Percentiles rank a stretch among this genome's conserved stretches.
Evolutionary conservation across 2,888 invertebrate species (phyloP).

Genomic region (Acleris cristana): DNA sequence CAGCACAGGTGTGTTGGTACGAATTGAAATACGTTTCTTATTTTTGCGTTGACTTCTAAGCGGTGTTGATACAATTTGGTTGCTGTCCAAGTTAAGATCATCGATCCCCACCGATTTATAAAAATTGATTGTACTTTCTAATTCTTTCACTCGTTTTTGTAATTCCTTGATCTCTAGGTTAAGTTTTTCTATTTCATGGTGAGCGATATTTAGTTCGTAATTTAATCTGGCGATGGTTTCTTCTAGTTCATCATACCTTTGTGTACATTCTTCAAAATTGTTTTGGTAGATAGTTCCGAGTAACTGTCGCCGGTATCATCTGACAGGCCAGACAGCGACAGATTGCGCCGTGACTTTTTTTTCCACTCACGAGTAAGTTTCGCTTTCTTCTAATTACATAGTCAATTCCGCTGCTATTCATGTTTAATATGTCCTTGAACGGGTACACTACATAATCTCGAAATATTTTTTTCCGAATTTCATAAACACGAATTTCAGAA

Average conservation of each 20-base stretch:
- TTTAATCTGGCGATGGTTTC: neutral
- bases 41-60: conserved; percentile 1
- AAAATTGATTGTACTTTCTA: neutral
- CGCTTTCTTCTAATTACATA: no score
- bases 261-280: neutral
- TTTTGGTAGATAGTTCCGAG: conserved; percentile 3
- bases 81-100: neutral
- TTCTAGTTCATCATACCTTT: neutral
- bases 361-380: no score
- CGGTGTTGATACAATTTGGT: neutral
- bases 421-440: no score
- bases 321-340: neutral
- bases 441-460: no score
- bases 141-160: neutral
- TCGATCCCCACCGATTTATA: neutral
- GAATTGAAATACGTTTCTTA: neutral
- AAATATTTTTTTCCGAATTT: no score
- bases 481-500: no score
- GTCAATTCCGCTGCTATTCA: no score
- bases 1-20: neutral
- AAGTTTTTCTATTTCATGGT: conserved; percentile 4
- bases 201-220: neutral
- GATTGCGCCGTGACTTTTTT: no score
- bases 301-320: neutral
- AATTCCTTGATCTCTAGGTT: neutral